Percentiles rank a stretch among this genome's conserved stretches.
These are phyloP conservation scores for Drosophila ironensis DNA, from an alignment of 1,140 invertebrate species.

Conservation along the genomic window DNA sequence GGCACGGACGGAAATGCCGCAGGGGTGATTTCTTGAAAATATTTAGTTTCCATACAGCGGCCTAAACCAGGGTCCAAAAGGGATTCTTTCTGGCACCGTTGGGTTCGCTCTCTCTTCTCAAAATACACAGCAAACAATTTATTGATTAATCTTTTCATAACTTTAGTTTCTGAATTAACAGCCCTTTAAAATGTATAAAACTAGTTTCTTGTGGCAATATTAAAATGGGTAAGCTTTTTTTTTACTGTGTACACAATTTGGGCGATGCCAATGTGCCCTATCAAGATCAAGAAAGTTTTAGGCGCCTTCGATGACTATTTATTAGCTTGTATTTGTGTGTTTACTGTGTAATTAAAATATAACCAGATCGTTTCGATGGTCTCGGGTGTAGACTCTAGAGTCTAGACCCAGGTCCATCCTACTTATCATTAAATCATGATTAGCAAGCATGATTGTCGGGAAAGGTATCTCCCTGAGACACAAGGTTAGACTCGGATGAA, in stretches of 20 bases:
- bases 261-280: not conserved
- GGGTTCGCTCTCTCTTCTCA: no score
- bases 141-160: conserved; percentile 5
- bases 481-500: conserved; percentile 17
- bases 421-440: conserved; percentile 67
- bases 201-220: no score
- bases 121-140: not conserved
- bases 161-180: no score
- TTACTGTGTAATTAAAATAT: conserved; percentile 62
- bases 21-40: conserved; percentile 47
- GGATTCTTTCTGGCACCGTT: conserved; percentile 10
- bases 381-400: no score
- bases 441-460: conserved; percentile 31
- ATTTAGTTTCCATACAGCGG: not conserved
- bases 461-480: conserved; percentile 32
- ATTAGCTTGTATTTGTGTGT: conserved; percentile 48
- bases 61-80: conserved; percentile 4
- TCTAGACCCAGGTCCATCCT: conserved; percentile 1
- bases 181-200: no score
- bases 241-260: conserved; percentile 29
- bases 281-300: conserved; percentile 18
- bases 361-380: conserved; percentile 23
- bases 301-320: conserved; percentile 56
- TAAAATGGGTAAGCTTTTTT: no score
- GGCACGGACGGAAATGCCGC: conserved; percentile 64